These are phyloP conservation scores for Actinostola sp. DNA, from an alignment of 92 coral and sea anemone genomes.

Conservation along the genomic window DNA sequence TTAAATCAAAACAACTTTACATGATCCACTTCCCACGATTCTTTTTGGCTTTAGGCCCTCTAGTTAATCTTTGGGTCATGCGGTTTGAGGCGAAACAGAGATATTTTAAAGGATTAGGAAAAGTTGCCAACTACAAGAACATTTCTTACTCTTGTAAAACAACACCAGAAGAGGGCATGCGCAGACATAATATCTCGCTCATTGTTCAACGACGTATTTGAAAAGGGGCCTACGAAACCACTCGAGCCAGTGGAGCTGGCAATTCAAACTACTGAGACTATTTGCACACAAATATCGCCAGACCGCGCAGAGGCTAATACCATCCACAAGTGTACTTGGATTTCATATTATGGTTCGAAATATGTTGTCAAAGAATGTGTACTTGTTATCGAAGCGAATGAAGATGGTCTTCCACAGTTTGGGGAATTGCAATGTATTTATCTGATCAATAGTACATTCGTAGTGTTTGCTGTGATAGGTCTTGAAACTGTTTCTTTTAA, in stretches of 20 bases:
- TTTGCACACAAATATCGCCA: not conserved
- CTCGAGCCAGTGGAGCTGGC: slow-evolving; percentile 8
- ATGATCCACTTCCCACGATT: slow-evolving; percentile 37
- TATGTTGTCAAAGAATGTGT: slow-evolving; percentile 28
- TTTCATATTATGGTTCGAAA: slow-evolving; percentile 25
- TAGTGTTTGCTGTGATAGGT: slow-evolving; percentile 20
- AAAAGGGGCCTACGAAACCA: slow-evolving; percentile 22
- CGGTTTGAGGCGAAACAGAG: slow-evolving; percentile 44
- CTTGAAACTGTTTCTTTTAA: slow-evolving; percentile 19
- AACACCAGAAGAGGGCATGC: slow-evolving; percentile 41
- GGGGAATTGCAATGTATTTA: not conserved
- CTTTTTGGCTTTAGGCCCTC: slow-evolving; percentile 39
- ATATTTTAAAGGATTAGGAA: slow-evolving; percentile 36
- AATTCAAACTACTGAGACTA: not conserved
- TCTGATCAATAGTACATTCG: not conserved
- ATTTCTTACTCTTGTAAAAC: slow-evolving; percentile 10
- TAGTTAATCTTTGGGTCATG: slow-evolving; percentile 51
- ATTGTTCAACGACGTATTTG: slow-evolving; percentile 5
- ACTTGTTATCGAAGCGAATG: slow-evolving; percentile 17
- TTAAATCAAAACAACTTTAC: slow-evolving; percentile 39
- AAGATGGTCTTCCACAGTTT: slow-evolving; percentile 25
- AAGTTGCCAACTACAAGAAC: slow-evolving; percentile 30
- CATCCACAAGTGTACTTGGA: slow-evolving; percentile 22
- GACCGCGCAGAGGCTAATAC: slow-evolving; percentile 3
- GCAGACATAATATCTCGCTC: not conserved